Percentiles rank a stretch among this genome's conserved stretches.
Conservation (phyloP, 2,113 vertebrate genomes). For the Corythornis vintsioides region DNA sequence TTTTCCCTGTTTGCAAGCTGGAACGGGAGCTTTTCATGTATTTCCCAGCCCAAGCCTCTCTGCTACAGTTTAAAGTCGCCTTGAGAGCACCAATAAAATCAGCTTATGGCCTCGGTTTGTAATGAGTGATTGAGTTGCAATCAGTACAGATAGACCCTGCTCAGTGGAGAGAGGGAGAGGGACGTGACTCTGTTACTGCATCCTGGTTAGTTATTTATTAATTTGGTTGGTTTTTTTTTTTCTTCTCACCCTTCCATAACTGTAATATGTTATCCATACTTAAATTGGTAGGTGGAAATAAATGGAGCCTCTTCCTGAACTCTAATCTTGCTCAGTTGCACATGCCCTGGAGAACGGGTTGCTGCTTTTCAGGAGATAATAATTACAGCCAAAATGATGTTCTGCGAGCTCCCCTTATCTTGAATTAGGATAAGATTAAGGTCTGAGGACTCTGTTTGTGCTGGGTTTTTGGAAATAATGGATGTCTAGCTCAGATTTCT, state of each 20-base stretch:
- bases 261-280: slow-evolving; percentile 7
- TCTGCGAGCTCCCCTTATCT: slow-evolving; percentile 29
- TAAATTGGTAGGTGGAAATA: slow-evolving; percentile 43
- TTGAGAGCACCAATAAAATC: not conserved
- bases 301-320: slow-evolving; percentile 35
- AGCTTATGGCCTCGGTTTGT: not conserved
- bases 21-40: not conserved
- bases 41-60: not conserved
- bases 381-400: slow-evolving; percentile 49
- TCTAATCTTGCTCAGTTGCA: slow-evolving; percentile 50
- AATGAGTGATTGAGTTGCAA: not conserved
- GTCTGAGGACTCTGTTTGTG: slow-evolving; percentile 20
- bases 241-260: not conserved
- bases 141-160: not conserved
- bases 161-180: not conserved
- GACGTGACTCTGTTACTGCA: not conserved
- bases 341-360: not conserved
- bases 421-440: slow-evolving; percentile 41
- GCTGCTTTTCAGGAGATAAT: slow-evolving; percentile 46
- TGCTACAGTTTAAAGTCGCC: not conserved
- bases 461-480: slow-evolving; percentile 35
- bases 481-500: not conserved
- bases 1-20: not conserved
- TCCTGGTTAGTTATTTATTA: not conserved
- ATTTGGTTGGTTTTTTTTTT: not conserved